Evolutionary conservation across 92 coral and sea anemone genomes (phyloP), one percentile per base, ranked within the genome.

Genomic region (Zoanthus sociatus): DNA sequence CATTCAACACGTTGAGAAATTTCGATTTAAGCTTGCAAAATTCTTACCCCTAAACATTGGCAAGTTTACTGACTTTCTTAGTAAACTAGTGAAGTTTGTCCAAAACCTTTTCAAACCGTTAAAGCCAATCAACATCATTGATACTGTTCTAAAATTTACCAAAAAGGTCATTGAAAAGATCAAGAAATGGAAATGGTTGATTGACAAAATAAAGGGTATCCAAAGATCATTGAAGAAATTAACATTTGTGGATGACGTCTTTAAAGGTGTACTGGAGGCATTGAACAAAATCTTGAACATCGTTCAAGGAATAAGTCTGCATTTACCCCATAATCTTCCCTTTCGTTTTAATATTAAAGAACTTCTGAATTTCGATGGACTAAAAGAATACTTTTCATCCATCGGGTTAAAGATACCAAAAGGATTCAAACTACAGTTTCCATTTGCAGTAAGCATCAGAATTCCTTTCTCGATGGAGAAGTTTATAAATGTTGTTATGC

Each of bases 121-220:
- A 3, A 90, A 90, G 54, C 95, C 98, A 11, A 93, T 95, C 13
- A 87, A 90, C 47, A 54, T 92, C 9, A 92, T 97, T 51, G 88
- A 92, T 20, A 88, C 94, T 42, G 82, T 97, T 45, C 87, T 93
- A 9, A 86, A 84, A 84, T 68, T 89, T 84, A 88, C 96, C 18
- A 97, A 93, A 45, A 93, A 88, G 56, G 94, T 93, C 0, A 45
- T 94, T 1, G 87, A 58, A 55, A 86, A 91, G 44, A 87, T 90
- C 31, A 93, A 92, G 77, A 83, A 90, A 82, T 97, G 99, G 99
- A 90, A 91, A n/a, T 93, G 94, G 96, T 70, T 97, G 82, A 90
- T 91, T 46, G 87, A 82, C 72, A 90, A 89, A 70, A 90, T 95
- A 55, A 91, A 89, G 69, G 90, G 87, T 55, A 96, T 97, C 60